Conservation (phyloP, 2,888 invertebrate species). For the Scaptomyza parva region DNA sequence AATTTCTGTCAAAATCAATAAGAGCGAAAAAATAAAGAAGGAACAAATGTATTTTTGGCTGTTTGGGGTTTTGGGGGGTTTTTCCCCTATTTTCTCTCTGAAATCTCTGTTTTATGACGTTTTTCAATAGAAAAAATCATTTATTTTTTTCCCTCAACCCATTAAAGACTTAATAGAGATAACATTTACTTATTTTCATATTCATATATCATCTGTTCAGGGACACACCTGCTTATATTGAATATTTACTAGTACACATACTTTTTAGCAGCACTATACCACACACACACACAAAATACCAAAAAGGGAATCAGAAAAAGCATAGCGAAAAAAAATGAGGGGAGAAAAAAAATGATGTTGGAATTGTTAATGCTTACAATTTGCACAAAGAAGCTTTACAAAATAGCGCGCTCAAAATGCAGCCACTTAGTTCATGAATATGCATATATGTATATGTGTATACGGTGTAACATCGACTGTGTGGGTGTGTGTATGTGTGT, state of each 20-base stretch:
- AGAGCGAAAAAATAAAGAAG: neutral
- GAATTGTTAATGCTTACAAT: constrained; percentile 51
- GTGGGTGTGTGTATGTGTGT: constrained; percentile 9
- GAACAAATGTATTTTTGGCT: neutral
- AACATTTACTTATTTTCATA: no score
- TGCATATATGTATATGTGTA: no score
- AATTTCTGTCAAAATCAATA: constrained; percentile 9
- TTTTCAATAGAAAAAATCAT: no score
- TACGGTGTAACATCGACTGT: no score
- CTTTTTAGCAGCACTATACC: constrained; percentile 16
- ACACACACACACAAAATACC: neutral
- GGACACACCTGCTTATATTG: neutral
- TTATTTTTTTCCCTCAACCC: no score
- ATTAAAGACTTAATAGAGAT: no score
- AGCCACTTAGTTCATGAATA: constrained; percentile 69
- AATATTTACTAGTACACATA: neutral
- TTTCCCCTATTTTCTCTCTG: no score
- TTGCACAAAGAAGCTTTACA: constrained; percentile 66
- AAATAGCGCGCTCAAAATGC: constrained; percentile 54
- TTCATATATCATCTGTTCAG: neutral
- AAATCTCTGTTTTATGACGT: no score
- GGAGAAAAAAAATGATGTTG: constrained; percentile 14
- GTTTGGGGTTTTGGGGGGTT: no score
- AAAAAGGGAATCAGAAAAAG: neutral
- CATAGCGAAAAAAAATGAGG: neutral